Base-by-base conservation (phyloP, 2,113 vertebrate species). In the Siphamia tubifer region DNA sequence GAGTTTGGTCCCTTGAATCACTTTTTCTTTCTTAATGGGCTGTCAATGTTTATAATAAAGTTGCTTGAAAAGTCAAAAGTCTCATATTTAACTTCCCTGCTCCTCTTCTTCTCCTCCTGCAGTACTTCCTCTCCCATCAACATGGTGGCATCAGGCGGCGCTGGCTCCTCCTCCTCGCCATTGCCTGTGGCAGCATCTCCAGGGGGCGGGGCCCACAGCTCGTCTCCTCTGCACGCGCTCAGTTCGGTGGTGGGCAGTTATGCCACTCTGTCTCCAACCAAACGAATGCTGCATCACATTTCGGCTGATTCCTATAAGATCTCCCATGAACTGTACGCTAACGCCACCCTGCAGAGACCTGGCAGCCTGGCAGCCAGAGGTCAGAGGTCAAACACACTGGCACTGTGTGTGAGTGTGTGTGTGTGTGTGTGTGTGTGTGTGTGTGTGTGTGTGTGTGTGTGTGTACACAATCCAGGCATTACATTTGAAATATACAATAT, bases 91-190 rank as follows among this genome's bases (percentile, higher is more conserved):
- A n/a, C n/a, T n/a, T n/a, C n/a, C n/a, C n/a, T n/a, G n/a, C n/a
- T n/a, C n/a, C n/a, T n/a, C n/a, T n/a, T 15, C 25, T 19, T 13
- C 39, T 51, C 6, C 24, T 15, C 5, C 32, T 20, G 23, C 82
- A 91, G 97, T 94, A 96, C 97, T 84, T 97, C 96, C 81, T 99
- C 97, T 38, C 97, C 97, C 82, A 95, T 98, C 91, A 96, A 96
- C 91, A 95, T 96, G 87, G 95, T 94, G 34, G 95, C 93, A 36
- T 85, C 86, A n/a, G 89, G 91, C 23, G 76, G 51, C 0, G 94
- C 91, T 27, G 94, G 95, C 51, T 93, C 87, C 6, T 93, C 94
- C 55, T 96, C 96, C 6, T 87, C 89, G 0, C 84, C n/a, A n/a
- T n/a, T 88, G 15, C 64, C 81, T 53, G 86, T 83, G 86, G 70